Base-by-base conservation (phyloP, 2,888 invertebrate genomes). In the Pimpla rufipes region DNA sequence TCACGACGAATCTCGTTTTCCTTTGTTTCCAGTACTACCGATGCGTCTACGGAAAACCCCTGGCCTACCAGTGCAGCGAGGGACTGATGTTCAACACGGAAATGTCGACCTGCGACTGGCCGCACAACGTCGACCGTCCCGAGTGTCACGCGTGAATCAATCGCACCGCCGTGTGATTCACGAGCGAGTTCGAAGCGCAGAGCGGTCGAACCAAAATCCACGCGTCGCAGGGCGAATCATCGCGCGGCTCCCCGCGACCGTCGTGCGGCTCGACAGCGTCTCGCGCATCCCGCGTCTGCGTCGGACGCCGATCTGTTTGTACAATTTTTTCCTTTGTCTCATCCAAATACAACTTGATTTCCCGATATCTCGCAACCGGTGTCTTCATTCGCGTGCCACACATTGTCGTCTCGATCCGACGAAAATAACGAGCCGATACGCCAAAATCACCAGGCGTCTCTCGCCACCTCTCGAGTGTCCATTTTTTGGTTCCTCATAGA, bases 61-160 rank as follows among this genome's bases (percentile, higher is more conserved):
- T 96, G 67, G 95, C 95, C 87, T 97, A 97, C 91, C 94, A 95
- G 13, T 98, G 98, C 90, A 95, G 95, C 85, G 94, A 95, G 0
- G 97, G 97, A 29, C 96, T 97, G 0, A 95, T 96, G 3, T 98
- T 96, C 94, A 96, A 98, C 90, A 95, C 95, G 0, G 93, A 94
- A 35, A 94, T 94, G 57, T 95, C 95, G 88, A 95, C 96, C 16
- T 98, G 98, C 92, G 97, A 97, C 92, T 98, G 98, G 98, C 96
- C 97, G 0, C 94, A 94, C 82, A 96, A 96, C 89, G 96, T 95
- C 1, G 95, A 96, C 88, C 95, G 97, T 52, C 93, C 93, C 0
- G 94, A 95, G 84, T 96, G 96, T 90, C 92, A 89, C 7, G 35
- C 29, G 37, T 62, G 13, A 21, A n/a, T 64, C n/a, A 23, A 55